Base-by-base conservation (phyloP, 2,888 invertebrate species). In the Cremastinae sp. region DNA sequence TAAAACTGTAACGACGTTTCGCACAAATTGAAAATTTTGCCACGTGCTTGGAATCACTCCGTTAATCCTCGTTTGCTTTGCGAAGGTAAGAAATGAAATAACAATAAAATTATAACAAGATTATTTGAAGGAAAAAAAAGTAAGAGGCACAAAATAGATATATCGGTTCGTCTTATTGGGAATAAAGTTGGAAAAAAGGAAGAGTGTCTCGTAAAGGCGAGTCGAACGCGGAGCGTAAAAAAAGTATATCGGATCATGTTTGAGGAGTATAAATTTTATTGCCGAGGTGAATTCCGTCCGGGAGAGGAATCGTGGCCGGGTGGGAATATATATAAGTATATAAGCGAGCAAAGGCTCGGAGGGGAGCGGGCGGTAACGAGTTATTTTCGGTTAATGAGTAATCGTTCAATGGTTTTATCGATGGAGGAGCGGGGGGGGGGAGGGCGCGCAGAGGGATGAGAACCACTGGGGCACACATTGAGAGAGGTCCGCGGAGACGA, bases 391-490 rank as follows among this genome's bases (percentile, higher is more conserved):
- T 28, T 34, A 47, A n/a, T 12, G 0, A 7, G 28, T 22, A 14
- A 14, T 43, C 10, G 28, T 65, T 18, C n/a, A 45, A 38, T 12
- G 10, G 53, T n/a, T 10, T 45, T 47, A 59, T 47, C 36, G 64
- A 34, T 66, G 9, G 49, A 74, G 71, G 62, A 10, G 38, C 64
- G 75, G 81, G 81, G 79, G n/a, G n/a, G n/a, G n/a, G n/a, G n/a
- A n/a, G n/a, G n/a, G n/a, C n/a, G n/a, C n/a, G n/a, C n/a, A n/a
- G n/a, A n/a, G n/a, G 83, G 85, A 88, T 88, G 89, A 85, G 84
- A 84, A 87, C 86, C 88, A 86, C 88, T 88, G 88, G 73, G 78
- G 83, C 84, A 84, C 85, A 87, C 87, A 84, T 81, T 51, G 86
- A 84, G 83, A 45, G 28, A 43, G 68, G 8, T 47, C 28, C 54